Evolutionary conservation across 2,888 invertebrate species (phyloP), one percentile per base, ranked within the genome.

Genomic region (Lasioglossum calceatum): DNA sequence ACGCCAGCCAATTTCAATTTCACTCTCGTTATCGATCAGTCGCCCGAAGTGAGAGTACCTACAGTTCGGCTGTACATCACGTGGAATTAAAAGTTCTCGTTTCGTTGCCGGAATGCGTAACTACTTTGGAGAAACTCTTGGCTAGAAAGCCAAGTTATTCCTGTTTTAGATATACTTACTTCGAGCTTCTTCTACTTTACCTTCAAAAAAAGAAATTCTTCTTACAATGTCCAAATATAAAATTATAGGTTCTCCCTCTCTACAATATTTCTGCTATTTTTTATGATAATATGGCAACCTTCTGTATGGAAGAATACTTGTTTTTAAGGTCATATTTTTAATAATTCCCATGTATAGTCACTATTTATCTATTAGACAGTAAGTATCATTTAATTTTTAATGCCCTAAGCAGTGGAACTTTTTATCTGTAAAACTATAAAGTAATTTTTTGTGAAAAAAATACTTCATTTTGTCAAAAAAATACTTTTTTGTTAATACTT

Each of bases 11-110:
- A 87, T 90, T 90, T 87, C 88, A 90, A 90, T 89, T 90, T 90
- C 90, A 84, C 90, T 90, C 89, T 90, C 89, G 87, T 89, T 90
- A 90, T 90, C 89, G 90, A 90, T 89, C 73, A 79, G 71, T 77
- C 74, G 75, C 74, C 39, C 70, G 82, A 81, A 87, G 88, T 84
- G 90, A 86, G 84, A 90, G 87, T 82, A 82, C 77, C 42, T 77
- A 72, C 84, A 27, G 75, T 32, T 71, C 70, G 75, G 67, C 79
- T 78, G 86, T 86, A 79, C 82, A 89, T 87, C 90, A 84, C 79
- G 42, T 67, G 84, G 85, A 89, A 90, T 90, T 90, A 91, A 91
- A 91, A 90, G 90, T 90, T 86, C 81, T 82, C 83, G 79, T 79
- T 77, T 79, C 85, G 88, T 81, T 81, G 70, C 78, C 36, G 71